phyloP scores from a whole-genome alignment of 2,888 invertebrate genomes.

The Caenorhabditis sp. region DNA sequence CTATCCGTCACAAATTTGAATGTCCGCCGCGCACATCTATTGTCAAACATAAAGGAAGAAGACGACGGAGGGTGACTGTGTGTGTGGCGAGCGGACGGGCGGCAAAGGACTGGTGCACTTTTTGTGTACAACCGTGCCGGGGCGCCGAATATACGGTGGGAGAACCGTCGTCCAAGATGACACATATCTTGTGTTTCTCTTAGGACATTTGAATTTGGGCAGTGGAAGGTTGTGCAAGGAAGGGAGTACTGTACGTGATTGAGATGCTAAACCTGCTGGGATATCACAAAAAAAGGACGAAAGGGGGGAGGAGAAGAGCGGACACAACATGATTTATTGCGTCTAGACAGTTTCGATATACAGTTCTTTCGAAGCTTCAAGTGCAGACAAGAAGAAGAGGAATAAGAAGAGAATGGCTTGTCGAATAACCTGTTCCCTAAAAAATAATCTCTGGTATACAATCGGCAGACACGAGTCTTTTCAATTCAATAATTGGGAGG shows the following conservation, averaged over 20 bases:
- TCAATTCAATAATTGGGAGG: too few species aligned
- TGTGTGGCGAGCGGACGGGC: slow-evolving; percentile 17
- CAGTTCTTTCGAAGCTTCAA: slow-evolving; percentile 4
- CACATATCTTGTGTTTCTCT: slow-evolving; percentile 15
- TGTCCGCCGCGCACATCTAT: slow-evolving; percentile 13
- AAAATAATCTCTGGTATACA: not conserved
- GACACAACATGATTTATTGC: slow-evolving; percentile 38
- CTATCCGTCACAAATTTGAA: slow-evolving; percentile 26
- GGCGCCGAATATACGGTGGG: slow-evolving; percentile 7
- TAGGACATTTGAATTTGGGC: slow-evolving; percentile 9
- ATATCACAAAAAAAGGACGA: not conserved
- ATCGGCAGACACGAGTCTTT: too few species aligned
- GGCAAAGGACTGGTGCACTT: slow-evolving; percentile 43
- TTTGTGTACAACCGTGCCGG: slow-evolving; percentile 22
- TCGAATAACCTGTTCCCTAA: slow-evolving; percentile 4
- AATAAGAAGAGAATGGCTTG: not conserved
- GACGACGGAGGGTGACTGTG: slow-evolving; percentile 21
- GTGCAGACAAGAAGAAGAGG: too few species aligned
- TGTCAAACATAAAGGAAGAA: slow-evolving; percentile 21
- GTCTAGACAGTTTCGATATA: slow-evolving; percentile 32
- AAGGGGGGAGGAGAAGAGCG: not conserved
- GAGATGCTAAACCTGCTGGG: slow-evolving; percentile 3
- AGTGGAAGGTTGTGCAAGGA: not conserved
- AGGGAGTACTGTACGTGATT: slow-evolving; percentile 21
- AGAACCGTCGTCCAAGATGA: slow-evolving; percentile 25